Conservation (phyloP, 2,113 vertebrate species). For the Nycticryphes semicollaris region DNA sequence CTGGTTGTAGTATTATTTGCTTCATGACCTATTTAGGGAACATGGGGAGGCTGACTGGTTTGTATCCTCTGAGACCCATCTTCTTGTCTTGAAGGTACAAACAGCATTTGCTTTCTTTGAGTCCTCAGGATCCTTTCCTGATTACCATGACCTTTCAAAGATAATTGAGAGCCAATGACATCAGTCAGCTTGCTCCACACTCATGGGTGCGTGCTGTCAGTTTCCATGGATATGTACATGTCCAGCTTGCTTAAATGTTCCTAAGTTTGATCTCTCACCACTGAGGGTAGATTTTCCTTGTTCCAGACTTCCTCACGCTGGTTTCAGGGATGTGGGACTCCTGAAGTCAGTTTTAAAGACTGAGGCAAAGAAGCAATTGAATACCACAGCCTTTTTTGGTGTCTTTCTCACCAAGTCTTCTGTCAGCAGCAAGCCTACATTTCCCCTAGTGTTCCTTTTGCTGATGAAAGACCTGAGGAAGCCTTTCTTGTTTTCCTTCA, state of each 20-base stretch:
- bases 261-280: not conserved
- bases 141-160: not conserved
- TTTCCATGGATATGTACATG: not conserved
- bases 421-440: not conserved
- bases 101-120: not conserved
- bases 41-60: not conserved
- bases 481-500: not conserved
- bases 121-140: not conserved
- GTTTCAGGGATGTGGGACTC: not conserved
- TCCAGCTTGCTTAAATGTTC: not conserved
- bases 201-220: not conserved
- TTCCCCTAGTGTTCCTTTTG: not conserved
- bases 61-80: not conserved
- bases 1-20: not conserved
- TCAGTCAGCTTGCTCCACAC: not conserved
- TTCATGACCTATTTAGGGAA: not conserved
- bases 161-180: not conserved
- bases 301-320: not conserved
- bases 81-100: not conserved
- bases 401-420: not conserved
- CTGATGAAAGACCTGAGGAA: not conserved
- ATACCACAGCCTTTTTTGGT: not conserved
- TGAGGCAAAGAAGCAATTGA: not conserved
- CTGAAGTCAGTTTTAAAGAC: not conserved
- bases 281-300: not conserved